Evolutionary conservation across 2,888 invertebrate species (phyloP).

Genomic region (Cheilosia grossa): DNA sequence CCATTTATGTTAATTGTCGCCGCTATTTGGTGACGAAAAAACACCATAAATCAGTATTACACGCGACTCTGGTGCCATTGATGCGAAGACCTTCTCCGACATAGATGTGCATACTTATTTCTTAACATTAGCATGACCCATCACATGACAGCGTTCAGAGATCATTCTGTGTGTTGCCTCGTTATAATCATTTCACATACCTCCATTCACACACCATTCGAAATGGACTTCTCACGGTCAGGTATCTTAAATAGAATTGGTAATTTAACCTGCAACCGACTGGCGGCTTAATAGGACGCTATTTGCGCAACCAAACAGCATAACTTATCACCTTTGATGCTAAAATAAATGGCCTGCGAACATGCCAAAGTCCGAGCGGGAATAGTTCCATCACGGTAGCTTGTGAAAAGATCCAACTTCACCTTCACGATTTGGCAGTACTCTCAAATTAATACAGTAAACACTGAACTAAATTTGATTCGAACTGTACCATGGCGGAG

Average conservation of each 20-base stretch:
- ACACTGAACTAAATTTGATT: constrained; percentile 63
- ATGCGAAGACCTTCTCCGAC: neutral
- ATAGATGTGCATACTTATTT: neutral
- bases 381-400: constrained; percentile 4
- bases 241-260: constrained; percentile 57
- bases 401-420: constrained; percentile 16
- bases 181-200: constrained; percentile 20
- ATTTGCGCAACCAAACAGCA: constrained; percentile 66
- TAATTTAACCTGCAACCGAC: constrained; percentile 60
- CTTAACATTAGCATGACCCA: constrained; percentile 5
- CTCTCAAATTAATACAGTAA: constrained; percentile 62
- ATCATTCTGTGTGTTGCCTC: constrained; percentile 26
- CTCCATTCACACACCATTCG: constrained; percentile 45
- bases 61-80: neutral
- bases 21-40: neutral
- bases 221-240: constrained; percentile 59
- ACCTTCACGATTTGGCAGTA: constrained; percentile 34
- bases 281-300: constrained; percentile 59
- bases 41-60: neutral
- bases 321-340: constrained; percentile 72
- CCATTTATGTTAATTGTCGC: neutral
- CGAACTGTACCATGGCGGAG: neutral
- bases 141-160: constrained; percentile 28
- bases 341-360: constrained; percentile 60
- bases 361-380: constrained; percentile 64